Evolutionary conservation across 2,113 vertebrate species (phyloP), one percentile per base, ranked within the genome.

Genomic region (Nyctibius bracteatus): DNA sequence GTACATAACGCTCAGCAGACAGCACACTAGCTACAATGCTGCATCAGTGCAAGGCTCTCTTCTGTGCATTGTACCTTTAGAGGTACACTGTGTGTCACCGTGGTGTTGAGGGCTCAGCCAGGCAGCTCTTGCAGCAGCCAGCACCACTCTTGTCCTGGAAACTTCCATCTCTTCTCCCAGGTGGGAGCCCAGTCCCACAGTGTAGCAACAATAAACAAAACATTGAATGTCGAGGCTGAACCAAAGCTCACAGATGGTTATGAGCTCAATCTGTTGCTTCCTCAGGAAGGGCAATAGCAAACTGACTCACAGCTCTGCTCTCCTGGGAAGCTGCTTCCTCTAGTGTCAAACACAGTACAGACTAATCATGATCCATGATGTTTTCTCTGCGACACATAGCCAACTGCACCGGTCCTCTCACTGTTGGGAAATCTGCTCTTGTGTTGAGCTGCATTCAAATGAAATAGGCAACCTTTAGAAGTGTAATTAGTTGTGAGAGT

Each of bases 1-100:
- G 15, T 41, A 14, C 2, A 0, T 11, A 35, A 31, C 0, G 0
- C 20, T 39, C 35, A 39, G 44, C n/a, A 78, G 23, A 17, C 9
- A 59, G 44, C 21, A 68, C 8, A 17, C 14, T 39, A n/a, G 31
- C 37, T 62, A 52, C 11, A 61, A n/a, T 15, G 14, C 15, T 25
- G n/a, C 30, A 23, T 31, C 8, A 3, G 14, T 23, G 23, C 59
- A 82, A n/a, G 12, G 41, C 44, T 65, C 16, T 35, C 14, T 28
- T 59, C 18, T 41, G 33, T 10, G 47, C 28, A 10, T 37, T 33
- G 7, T 66, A 18, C 19, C 11, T 54, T 35, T 30, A 39, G 21
- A 54, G 24, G 28, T 25, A n/a, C n/a, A 22, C 18, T 0, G 1
- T 17, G 13, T 25, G 15, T 13, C 39, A 46, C 1, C 3, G n/a